Percentiles rank a stretch among this genome's conserved stretches.
These are phyloP conservation scores for Callorhinus ursinus DNA, from an alignment of 2,113 vertebrate genomes.

Conservation along the genomic window DNA sequence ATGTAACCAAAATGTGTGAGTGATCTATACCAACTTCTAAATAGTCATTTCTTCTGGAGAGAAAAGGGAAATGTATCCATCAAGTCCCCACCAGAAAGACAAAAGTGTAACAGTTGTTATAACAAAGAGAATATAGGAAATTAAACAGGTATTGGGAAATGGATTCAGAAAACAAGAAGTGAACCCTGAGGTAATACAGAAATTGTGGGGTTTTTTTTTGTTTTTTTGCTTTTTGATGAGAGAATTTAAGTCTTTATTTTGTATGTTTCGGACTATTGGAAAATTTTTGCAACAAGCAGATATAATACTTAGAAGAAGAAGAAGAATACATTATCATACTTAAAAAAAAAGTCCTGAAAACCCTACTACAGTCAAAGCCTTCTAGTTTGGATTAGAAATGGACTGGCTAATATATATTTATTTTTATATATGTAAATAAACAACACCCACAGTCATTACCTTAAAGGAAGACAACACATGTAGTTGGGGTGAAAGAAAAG, in stretches of 20 bases:
- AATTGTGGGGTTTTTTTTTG: too few species aligned
- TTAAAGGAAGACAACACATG: slow-evolving; percentile 43
- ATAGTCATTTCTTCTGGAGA: neutral
- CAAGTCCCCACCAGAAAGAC: neutral
- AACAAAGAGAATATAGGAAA: neutral
- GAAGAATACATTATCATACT: neutral
- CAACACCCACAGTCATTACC: slow-evolving; percentile 4
- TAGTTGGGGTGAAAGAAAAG: slow-evolving; percentile 48
- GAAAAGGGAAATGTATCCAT: neutral
- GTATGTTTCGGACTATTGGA: neutral
- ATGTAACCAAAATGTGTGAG: neutral
- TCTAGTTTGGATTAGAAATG: slow-evolving; percentile 47
- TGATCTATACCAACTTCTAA: neutral
- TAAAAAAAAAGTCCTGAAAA: neutral
- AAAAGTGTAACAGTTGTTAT: neutral
- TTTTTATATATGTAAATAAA: slow-evolving; percentile 65
- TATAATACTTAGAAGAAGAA: slow-evolving; percentile 28
- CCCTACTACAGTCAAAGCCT: slow-evolving; percentile 9
- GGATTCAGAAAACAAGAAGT: neutral
- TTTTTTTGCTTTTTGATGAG: neutral
- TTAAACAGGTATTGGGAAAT: neutral
- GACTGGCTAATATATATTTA: slow-evolving; percentile 25
- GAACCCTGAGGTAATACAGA: neutral
- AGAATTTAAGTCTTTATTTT: slow-evolving; percentile 17
- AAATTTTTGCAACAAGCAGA: slow-evolving; percentile 30